Base-by-base conservation (phyloP, 1,140 invertebrate species). In the Papilio machaon region DNA sequence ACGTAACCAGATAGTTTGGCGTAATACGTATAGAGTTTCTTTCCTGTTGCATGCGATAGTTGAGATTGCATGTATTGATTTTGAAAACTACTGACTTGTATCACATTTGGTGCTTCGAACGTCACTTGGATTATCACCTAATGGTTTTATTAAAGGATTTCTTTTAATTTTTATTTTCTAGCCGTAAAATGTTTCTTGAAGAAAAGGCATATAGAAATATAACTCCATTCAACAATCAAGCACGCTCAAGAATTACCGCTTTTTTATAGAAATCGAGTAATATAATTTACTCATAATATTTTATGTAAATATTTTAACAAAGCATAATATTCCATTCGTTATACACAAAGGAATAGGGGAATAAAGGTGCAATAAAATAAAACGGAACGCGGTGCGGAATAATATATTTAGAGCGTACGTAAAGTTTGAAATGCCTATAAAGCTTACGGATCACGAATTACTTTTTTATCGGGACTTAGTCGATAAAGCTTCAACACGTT, bases 261-360 rank as follows among this genome's bases (percentile, higher is more conserved):
- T 35, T 2, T 70, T 70, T 70, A 70, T 3, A 15, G 30, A 35
- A 70, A 15, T 70, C 11, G 23, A 70, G 64, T 70, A 70, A 70
- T 35, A 70, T 70, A 67, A 67, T 67, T 67, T 67, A 70, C 11
- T 67, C 4, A 67, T 67, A 70, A 70, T 38, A 35, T 70, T 70
- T 70, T 70, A 70, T 70, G 64, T 35, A 70, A 70, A 70, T 70
- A 70, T 64, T 58, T 58, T 58, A 64, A 64, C 64, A 70, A 38
- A 38, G 64, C 30, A 38, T 70, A 70, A 70, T 49, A 76, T 52
- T 11, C 43, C 49, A 10, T 85, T 83, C 79, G 84, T 85, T 84
- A 82, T 82, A 70, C 82, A 85, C 85, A 85, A 85, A 85, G 82
- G 85, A 83, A 81, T 85, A 84, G 82, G 81, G 60, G 74, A 54